phyloP scores from a whole-genome alignment of 1,140 invertebrate species.

The Temnothorax nylanderi region DNA sequence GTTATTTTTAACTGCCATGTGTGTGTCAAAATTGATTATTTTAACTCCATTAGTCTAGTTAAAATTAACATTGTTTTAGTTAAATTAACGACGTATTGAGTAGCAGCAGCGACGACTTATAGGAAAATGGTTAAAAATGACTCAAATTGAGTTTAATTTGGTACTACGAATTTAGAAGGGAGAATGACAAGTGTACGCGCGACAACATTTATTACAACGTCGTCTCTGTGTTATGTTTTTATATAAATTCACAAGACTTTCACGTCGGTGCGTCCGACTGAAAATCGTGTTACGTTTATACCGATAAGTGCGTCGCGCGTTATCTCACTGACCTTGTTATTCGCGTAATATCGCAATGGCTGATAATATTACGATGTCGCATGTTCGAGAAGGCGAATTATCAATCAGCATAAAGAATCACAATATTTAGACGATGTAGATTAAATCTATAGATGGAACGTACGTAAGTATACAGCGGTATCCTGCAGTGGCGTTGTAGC shows the following conservation, averaged over 20 bases:
- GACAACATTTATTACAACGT: not conserved
- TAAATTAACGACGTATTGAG: too few relatives aligned
- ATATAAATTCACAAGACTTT: not conserved
- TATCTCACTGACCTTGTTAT: conserved; percentile 33
- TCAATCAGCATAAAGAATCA: not conserved
- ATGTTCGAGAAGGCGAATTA: not conserved
- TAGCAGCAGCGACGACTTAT: too few relatives aligned
- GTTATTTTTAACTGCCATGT: too few relatives aligned
- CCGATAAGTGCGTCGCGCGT: not conserved
- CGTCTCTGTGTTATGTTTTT: not conserved
- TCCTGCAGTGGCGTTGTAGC: not conserved
- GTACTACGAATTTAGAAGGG: too few relatives aligned
- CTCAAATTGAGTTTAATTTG: too few relatives aligned
- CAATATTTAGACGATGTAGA: conserved; percentile 20
- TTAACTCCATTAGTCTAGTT: too few relatives aligned
- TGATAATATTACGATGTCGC: not conserved
- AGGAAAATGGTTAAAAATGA: too few relatives aligned
- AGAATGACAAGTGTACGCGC: too few relatives aligned
- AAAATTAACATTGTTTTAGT: too few relatives aligned
- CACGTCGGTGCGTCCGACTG: not conserved
- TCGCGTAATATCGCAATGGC: conserved; percentile 28
- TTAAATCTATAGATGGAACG: not conserved
- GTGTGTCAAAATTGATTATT: too few relatives aligned
- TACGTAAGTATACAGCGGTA: not conserved
- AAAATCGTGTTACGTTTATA: not conserved